Percentiles rank a stretch among this genome's conserved stretches.
These are phyloP conservation scores for Drosophila merina DNA, from an alignment of 2,888 invertebrate species.

Conservation along the genomic window DNA sequence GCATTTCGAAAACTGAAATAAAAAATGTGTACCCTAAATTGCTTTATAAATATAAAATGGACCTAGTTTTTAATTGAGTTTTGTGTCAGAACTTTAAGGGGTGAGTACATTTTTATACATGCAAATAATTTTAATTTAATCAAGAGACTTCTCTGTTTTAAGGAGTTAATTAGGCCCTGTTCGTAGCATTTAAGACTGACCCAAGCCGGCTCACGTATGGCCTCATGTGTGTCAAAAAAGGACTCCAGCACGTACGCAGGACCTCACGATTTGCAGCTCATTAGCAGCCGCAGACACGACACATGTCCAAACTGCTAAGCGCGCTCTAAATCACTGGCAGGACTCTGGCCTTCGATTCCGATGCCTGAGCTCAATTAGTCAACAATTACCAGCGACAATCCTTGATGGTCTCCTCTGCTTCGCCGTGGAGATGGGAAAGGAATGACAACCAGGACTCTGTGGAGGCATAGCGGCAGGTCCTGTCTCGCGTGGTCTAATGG, in stretches of 20 bases:
- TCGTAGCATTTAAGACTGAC: conserved; percentile 23
- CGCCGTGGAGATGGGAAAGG: conserved; percentile 38
- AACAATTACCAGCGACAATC: conserved; percentile 73
- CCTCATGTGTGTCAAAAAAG: conserved; percentile 16
- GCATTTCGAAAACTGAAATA: not conserved
- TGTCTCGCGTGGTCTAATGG: conserved; percentile 59
- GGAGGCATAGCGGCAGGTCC: conserved; percentile 40
- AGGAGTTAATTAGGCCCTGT: conserved; percentile 21
- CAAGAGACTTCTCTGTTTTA: not conserved
- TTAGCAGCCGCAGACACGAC: conserved; percentile 71
- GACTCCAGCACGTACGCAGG: conserved; percentile 62
- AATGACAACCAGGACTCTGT: conserved; percentile 43
- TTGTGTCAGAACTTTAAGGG: not conserved
- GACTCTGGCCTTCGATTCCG: conserved; percentile 49
- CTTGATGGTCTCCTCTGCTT: conserved; percentile 31
- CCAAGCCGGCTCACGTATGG: conserved; percentile 15
- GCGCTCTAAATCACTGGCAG: conserved; percentile 75
- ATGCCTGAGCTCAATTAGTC: conserved; percentile 69
- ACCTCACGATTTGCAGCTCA: conserved; percentile 76
- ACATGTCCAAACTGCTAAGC: conserved; percentile 75
- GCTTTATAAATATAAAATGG: conserved; percentile 24
- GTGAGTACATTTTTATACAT: not conserved
- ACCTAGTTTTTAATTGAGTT: not conserved
- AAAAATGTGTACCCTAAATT: conserved; percentile 19
- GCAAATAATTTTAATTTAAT: conserved; percentile 5